Evolutionary conservation across 2,888 invertebrate species (phyloP), one percentile per base, ranked within the genome.

Genomic region (Macrophya alboannulata): DNA sequence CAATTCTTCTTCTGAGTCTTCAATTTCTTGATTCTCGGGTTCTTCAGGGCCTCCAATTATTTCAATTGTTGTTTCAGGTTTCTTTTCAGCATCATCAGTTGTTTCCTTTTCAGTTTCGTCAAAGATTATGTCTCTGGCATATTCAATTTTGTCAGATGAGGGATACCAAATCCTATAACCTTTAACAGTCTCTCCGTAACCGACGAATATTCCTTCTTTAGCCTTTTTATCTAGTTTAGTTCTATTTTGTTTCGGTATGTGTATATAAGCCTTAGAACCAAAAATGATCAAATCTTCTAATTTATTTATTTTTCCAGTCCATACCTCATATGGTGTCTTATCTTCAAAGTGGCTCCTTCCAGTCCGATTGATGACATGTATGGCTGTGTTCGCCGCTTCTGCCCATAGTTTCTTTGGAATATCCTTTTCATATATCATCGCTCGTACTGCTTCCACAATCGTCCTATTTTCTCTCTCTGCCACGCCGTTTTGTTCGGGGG

Each of bases 341-440:
- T 88, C 87, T 5, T 84, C 31, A 5, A 88, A 87, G 43, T 90
- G 88, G 37, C 87, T 91, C 6, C 89, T 89, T 40, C 90, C 90
- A 1, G 87, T 91, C 71, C 91, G 87, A 84, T 93, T 93, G 4
- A 93, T 86, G 48, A 92, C 85, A 85, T 91, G 92, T 1, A 90
- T 89, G 8, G 91, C 92, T 85, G 90, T 91, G 6, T 91, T 89
- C 0, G 92, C 89, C 2, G 93, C 93, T 88, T 94, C 93, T 4
- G 92, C 92, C 93, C 92, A 93, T n/a, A 92, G 87, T n/a, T 88
- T 88, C 43, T 88, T 81, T 55, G 86, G 77, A 17, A 91, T 62
- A 0, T 88, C 89, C 51, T 83, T 87, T 1, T 76, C 87, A 45
- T 87, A 85, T 4, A 89, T 55, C 79, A 88, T 85, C n/a, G 86